These are phyloP conservation scores for Siniperca knerii DNA, from an alignment of 2,113 vertebrate species.

Conservation along the genomic window DNA sequence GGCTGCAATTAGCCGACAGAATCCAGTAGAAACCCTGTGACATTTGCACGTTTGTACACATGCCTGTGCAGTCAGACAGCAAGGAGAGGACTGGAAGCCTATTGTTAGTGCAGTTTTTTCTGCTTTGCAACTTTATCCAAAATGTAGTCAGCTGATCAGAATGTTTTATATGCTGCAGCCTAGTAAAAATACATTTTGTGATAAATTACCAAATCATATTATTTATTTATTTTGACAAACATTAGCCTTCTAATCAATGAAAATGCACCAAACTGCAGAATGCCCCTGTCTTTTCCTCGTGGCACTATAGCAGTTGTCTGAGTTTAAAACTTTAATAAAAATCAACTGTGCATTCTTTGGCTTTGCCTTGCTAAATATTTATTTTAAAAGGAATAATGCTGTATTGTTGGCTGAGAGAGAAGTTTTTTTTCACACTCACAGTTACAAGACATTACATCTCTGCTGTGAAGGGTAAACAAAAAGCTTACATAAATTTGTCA, in stretches of 20 bases:
- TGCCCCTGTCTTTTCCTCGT: fast-evolving
- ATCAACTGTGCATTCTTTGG: background rate
- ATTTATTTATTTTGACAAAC: background rate
- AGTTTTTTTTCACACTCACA: background rate
- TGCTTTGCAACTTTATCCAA: background rate
- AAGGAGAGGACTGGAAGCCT: background rate
- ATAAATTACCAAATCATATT: background rate
- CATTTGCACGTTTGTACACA: slow-evolving; percentile 13
- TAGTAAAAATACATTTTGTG: background rate
- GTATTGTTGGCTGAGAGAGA: background rate
- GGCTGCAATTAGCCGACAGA: background rate
- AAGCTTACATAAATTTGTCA: background rate
- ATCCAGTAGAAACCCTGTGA: background rate
- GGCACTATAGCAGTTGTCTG: background rate
- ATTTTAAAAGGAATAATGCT: background rate
- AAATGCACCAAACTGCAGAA: background rate
- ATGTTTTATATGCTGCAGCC: background rate
- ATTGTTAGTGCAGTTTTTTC: background rate
- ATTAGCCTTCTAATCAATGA: background rate
- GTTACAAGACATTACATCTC: too few relatives aligned
- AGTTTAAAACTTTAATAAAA: background rate
- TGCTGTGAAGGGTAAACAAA: background rate
- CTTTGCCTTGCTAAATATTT: background rate
- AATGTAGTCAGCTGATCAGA: background rate
- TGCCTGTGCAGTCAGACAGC: background rate